Evolutionary conservation across 2,113 vertebrate species (phyloP), one percentile per base, ranked within the genome.

Genomic region (Erinaceus europaeus): DNA sequence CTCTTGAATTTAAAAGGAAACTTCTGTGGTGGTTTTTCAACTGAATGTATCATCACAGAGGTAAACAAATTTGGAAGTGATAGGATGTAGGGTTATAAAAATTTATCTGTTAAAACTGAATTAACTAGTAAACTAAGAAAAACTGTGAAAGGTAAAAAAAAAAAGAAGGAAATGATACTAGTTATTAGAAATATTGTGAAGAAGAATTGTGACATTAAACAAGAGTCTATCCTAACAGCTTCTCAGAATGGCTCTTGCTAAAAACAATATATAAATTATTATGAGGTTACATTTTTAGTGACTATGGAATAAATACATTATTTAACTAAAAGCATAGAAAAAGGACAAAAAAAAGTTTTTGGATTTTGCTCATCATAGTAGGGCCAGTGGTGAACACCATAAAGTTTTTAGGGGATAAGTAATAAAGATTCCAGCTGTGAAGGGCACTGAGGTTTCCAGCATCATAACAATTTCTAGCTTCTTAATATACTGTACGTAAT

Each of bases 401-500:
- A 1, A 69, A 50, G 25, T 69, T 86, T 65, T 68, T 73, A 53
- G 68, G 64, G 48, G 84, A 73, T 65, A 36, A 81, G 20, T 29
- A 88, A 55, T 75, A 48, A 71, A 71, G 32, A 69, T 59, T 46
- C 36, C 44, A 23, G 25, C 52, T 3, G 18, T 91, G 75, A 91
- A 94, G 57, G 84, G 12, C 40, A 76, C 89, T 79, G 91, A 90
- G 84, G 13, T 94, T 96, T 92, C 90, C 73, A 88, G 91, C 74
- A 93, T 96, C 89, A 91, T 90, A 94, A 84, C 65, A 93, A 82
- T 81, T 95, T 93, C 85, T 82, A 84, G 92, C 61, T 92, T 91
- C 69, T 93, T 96, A 91, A 96, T 93, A 90, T 18, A 48, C 38
- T 79, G 36, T 59, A 23, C 83, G 94, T 95, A 97, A 97, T 97